These are phyloP conservation scores for Eudyptes chrysolophus DNA, from an alignment of 2,113 vertebrate genomes.

Conservation along the genomic window DNA sequence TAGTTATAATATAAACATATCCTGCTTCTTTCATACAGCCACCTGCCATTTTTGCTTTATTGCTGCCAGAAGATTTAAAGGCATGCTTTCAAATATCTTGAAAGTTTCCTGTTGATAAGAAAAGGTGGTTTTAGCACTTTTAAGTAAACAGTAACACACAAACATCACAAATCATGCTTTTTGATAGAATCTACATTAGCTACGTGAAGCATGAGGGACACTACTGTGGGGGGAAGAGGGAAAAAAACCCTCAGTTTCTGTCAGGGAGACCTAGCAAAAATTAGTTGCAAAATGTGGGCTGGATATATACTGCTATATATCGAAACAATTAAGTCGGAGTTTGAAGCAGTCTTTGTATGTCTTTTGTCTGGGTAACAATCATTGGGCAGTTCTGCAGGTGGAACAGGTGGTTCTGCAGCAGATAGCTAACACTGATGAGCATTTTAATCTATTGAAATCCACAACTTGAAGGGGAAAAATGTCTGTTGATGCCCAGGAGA, in stretches of 20 bases:
- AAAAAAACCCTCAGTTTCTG: not conserved
- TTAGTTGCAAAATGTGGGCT: not conserved
- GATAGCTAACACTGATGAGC: not conserved
- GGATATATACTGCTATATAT: not conserved
- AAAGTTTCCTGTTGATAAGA: conserved; percentile 79
- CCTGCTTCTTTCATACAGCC: conserved; percentile 66
- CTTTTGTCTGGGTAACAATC: not conserved
- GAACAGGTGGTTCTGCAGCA: not conserved
- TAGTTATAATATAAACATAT: conserved; percentile 60
- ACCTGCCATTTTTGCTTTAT: conserved; percentile 74
- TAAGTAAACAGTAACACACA: conserved; percentile 68
- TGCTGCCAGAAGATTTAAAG: conserved; percentile 69
- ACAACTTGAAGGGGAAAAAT: not conserved
- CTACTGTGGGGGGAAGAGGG: not conserved
- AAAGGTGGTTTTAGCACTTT: conserved; percentile 72
- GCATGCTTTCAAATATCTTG: conserved; percentile 74
- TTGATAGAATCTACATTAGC: conserved; percentile 69
- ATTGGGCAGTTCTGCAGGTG: not conserved
- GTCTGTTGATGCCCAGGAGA: not conserved
- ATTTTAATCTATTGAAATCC: not conserved
- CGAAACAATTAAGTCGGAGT: not conserved
- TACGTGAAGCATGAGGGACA: conserved; percentile 23
- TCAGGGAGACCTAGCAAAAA: not conserved
- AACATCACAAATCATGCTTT: conserved; percentile 72
- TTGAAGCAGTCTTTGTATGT: not conserved